Evolutionary conservation across 2,888 invertebrate genomes (phyloP).

Genomic region (Entomobrya multifasciata): DNA sequence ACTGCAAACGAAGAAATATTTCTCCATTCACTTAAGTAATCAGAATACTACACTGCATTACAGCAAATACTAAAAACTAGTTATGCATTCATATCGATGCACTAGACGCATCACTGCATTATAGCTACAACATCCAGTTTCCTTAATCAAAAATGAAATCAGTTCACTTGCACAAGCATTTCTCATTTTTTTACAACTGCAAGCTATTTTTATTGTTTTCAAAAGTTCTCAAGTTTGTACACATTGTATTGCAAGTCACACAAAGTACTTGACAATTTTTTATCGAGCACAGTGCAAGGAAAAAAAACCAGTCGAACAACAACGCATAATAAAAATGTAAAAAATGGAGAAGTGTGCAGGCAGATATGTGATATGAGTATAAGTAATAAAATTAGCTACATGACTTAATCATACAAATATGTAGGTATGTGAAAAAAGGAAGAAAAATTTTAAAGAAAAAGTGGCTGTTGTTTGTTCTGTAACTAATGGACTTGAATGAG

Average conservation of each 20-base stretch:
- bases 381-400: slow-evolving; percentile 16
- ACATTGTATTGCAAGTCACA: background rate
- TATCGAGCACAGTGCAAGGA: background rate
- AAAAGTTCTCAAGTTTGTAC: background rate
- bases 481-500: no score
- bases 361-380: slow-evolving; percentile 5
- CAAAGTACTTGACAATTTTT: background rate
- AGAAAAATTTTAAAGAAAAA: no score
- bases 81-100: background rate
- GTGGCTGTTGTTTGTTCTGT: no score
- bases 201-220: background rate
- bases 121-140: slow-evolving; percentile 39
- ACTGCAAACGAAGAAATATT: no score
- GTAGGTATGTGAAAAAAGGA: no score
- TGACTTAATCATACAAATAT: slow-evolving; percentile 15
- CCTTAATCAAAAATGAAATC: slow-evolving; percentile 62
- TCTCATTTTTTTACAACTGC: background rate
- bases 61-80: no score
- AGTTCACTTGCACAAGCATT: slow-evolving; percentile 11
- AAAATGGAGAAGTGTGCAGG: background rate
- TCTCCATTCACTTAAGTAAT: no score
- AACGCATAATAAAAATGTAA: slow-evolving; percentile 32
- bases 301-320: slow-evolving; percentile 58
- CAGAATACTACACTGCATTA: no score
- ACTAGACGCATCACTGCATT: background rate